Conservation (phyloP, 2,888 invertebrate species). For the Rosalia funebris region DNA sequence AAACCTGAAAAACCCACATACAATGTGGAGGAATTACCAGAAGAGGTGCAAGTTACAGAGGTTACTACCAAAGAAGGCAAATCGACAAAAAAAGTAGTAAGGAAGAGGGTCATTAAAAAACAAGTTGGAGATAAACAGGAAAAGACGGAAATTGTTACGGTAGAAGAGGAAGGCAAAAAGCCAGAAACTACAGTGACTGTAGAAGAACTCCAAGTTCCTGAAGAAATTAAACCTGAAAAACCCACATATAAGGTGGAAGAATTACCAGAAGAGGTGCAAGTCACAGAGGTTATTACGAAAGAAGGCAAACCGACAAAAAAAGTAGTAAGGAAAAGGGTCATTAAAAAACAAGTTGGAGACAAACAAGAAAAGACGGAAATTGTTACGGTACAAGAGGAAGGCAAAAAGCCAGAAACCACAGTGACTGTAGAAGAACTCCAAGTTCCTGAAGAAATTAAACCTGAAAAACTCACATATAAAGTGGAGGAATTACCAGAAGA, state of each 20-base stretch:
- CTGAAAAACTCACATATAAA: slow-evolving; percentile 27
- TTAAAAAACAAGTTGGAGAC: slow-evolving; percentile 58
- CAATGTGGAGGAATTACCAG: background rate
- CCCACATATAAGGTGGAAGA: slow-evolving; percentile 54
- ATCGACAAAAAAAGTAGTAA: background rate
- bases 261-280: slow-evolving; percentile 59
- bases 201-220: slow-evolving; percentile 47
- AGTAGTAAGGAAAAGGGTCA: slow-evolving; percentile 59
- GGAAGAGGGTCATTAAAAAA: slow-evolving; percentile 35
- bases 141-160: slow-evolving; percentile 49
- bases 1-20: background rate
- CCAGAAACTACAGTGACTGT: slow-evolving; percentile 51
- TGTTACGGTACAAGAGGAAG: slow-evolving; percentile 50
- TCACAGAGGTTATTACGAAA: slow-evolving; percentile 43
- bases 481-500: slow-evolving; percentile 56
- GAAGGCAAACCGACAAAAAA: slow-evolving; percentile 47
- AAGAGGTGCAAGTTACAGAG: background rate
- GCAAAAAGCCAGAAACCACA: slow-evolving; percentile 43
- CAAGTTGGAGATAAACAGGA: slow-evolving; percentile 52
- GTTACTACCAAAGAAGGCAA: background rate
- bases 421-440: slow-evolving; percentile 47
- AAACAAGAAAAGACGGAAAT: slow-evolving; percentile 58
- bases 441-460: slow-evolving; percentile 46
- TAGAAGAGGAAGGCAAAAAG: slow-evolving; percentile 49
- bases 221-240: slow-evolving; percentile 46